Conservation (phyloP, 2,113 vertebrate species). For the Peromyscus leucopus region DNA sequence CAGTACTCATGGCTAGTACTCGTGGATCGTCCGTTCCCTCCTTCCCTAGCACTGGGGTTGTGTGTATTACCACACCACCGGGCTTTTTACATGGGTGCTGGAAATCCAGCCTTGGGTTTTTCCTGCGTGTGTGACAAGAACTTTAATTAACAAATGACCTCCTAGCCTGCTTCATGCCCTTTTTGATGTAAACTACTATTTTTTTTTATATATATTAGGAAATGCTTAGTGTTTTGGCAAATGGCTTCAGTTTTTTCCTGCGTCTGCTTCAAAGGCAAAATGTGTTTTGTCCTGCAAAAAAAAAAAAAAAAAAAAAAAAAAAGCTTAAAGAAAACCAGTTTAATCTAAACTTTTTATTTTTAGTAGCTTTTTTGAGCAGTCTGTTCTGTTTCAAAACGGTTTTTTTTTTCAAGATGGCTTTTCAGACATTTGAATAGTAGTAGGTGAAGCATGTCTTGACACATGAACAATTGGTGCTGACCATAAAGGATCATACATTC, state of each 20-base stretch:
- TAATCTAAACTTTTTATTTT: slow-evolving; percentile 55
- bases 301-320: no score
- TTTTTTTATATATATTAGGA: slow-evolving; percentile 30
- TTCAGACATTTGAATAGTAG: slow-evolving; percentile 62
- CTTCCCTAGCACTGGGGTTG: not conserved
- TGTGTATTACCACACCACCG: not conserved
- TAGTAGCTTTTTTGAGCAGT: slow-evolving; percentile 63
- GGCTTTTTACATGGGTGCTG: not conserved
- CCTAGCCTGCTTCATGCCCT: not conserved
- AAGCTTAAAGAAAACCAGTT: slow-evolving; percentile 28
- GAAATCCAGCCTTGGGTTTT: no score
- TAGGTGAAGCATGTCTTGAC: slow-evolving; percentile 43
- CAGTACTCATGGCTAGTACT: not conserved
- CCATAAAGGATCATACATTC: slow-evolving; percentile 27
- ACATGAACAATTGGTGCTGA: slow-evolving; percentile 33
- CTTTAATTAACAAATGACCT: not conserved
- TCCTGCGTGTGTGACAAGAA: not conserved
- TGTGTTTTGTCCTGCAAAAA: slow-evolving; percentile 33
- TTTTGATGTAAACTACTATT: slow-evolving; percentile 30
- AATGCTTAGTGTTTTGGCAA: slow-evolving; percentile 48
- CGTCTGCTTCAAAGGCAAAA: slow-evolving; percentile 52
- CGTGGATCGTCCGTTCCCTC: fast-evolving
- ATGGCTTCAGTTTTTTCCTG: slow-evolving; percentile 16
- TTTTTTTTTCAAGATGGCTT: not conserved
- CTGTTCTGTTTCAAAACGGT: slow-evolving; percentile 33